Evolutionary conservation across 1,140 invertebrate genomes (phyloP).

Genomic region (Ridgeia piscesae): DNA sequence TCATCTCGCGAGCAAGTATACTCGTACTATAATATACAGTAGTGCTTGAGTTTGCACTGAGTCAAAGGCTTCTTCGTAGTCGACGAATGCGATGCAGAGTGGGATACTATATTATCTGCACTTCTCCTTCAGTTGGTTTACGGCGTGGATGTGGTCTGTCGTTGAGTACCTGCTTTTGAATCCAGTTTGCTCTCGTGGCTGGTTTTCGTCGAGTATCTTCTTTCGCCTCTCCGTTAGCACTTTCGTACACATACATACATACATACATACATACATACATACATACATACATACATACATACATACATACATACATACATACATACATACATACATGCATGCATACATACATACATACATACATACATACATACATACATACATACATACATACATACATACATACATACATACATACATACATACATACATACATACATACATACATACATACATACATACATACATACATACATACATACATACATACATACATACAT

Average conservation of each 20-base stretch:
- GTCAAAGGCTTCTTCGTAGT: too few relatives aligned
- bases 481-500: neutral
- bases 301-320: neutral
- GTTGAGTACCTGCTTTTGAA: too few relatives aligned
- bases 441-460: constrained; percentile 13
- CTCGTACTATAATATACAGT: too few relatives aligned
- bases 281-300: neutral
- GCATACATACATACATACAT: neutral
- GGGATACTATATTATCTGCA: too few relatives aligned
- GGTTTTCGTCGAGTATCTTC: too few relatives aligned
- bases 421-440: neutral
- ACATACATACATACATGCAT: neutral
- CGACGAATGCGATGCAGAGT: too few relatives aligned
- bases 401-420: neutral
- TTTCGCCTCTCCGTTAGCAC: too few relatives aligned
- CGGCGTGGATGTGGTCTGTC: too few relatives aligned
- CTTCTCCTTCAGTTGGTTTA: too few relatives aligned
- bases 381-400: neutral
- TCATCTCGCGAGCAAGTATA: too few relatives aligned
- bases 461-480: neutral
- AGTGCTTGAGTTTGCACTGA: too few relatives aligned
- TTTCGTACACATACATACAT: neutral
- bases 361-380: neutral
- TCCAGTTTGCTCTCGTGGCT: too few relatives aligned
- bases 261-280: neutral